phyloP scores from a whole-genome alignment of 2,797 vertebrate species.

The Anguilla obscura region DNA sequence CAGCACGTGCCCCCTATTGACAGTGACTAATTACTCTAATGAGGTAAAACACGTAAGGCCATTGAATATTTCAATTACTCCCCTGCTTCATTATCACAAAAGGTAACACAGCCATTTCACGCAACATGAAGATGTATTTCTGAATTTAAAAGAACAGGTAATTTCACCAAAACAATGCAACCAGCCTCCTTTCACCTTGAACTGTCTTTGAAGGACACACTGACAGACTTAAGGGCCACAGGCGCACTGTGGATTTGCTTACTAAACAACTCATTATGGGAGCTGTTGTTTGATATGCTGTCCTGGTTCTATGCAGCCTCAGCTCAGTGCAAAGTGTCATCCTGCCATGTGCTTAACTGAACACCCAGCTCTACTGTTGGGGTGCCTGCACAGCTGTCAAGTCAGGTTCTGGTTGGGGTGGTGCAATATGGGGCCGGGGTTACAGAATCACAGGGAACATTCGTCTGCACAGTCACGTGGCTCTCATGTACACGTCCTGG shows the following conservation, averaged over 20 bases:
- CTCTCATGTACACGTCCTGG: constrained; percentile 19
- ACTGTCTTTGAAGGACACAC: background rate
- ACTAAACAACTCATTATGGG: constrained; percentile 24
- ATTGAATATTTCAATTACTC: constrained; percentile 71
- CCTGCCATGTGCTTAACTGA: constrained; percentile 22
- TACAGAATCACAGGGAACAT: constrained; percentile 30
- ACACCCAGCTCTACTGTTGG: constrained; percentile 14
- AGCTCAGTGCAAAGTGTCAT: constrained; percentile 25
- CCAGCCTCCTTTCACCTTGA: constrained; percentile 30
- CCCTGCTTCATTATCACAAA: constrained; percentile 45
- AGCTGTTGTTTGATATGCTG: constrained; percentile 31
- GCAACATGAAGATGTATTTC: constrained; percentile 31
- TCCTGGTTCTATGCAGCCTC: constrained; percentile 18
- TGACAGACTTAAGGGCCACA: background rate
- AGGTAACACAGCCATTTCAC: background rate
- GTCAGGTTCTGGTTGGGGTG: constrained; percentile 4
- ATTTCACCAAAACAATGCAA: constrained; percentile 67
- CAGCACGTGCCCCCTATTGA: constrained; percentile 82
- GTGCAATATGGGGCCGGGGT: constrained; percentile 22
- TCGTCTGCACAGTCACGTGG: constrained; percentile 29
- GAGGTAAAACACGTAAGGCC: constrained; percentile 80
- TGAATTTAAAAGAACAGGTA: constrained; percentile 76
- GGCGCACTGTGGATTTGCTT: background rate
- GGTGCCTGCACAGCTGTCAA: constrained; percentile 35
- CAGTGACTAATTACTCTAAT: constrained; percentile 83